Evolutionary conservation across 2,797 vertebrate species (phyloP), one percentile per base, ranked within the genome.

Genomic region (Phoebastria nigripes): DNA sequence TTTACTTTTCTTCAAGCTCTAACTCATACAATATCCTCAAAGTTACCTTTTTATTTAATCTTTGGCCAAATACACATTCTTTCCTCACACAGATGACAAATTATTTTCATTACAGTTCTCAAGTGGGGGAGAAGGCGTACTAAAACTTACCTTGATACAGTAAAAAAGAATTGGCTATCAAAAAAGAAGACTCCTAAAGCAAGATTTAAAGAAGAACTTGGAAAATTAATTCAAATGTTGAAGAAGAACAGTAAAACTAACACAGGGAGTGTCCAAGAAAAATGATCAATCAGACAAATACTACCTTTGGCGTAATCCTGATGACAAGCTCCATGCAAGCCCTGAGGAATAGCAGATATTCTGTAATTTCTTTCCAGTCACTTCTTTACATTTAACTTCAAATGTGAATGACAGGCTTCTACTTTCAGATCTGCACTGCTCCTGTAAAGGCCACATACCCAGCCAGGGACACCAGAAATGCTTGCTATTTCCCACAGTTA

Each of bases 31-130:
- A 15, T 35, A 77, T 16, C 59, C 19, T 72, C 39, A 59, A 47
- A 70, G 6, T 47, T 63, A 80, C 9, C 54, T 87, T 89, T 88
- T 79, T 49, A 81, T 94, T 90, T 90, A 49, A 73, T 56, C 81
- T 82, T 73, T 65, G 51, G 42, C 8, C 44, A 93, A 83, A 86
- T 47, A 62, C 9, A 14, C 17, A 49, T 94, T 59, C 19, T 66
- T 69, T 80, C n/a, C 42, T 92, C 39, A 72, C 6, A 88, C 7
- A 79, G 51, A 73, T 44, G 74, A 82, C 35, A 89, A 79, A 82
- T 79, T 54, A 77, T 69, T 88, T 90, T 80, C 46, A 77, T 49
- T 89, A 55, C 6, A 65, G 52, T 11, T 66, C 69, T 84, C 67
- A 92, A 62, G 46, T 1, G 6, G 6, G 24, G 35, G 26, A 56